Evolutionary conservation across 2,113 vertebrate genomes (phyloP), one percentile per base, ranked within the genome.

Genomic region (Tricholaema leucomelas): DNA sequence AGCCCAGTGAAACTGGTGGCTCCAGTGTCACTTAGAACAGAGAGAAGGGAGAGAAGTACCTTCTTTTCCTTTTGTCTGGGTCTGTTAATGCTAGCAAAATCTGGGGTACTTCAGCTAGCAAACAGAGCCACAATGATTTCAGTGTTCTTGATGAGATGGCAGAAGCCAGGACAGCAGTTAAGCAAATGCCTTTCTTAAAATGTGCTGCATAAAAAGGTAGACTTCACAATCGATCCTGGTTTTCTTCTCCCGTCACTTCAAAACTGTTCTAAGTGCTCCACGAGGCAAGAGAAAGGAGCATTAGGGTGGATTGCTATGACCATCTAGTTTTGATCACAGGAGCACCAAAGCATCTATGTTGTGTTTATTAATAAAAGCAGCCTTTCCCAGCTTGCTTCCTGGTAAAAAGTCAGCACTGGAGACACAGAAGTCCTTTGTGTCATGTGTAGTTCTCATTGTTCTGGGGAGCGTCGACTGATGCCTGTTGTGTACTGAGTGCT

Each of bases 371-470:
- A 84, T 56, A 88, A 69, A 5, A 16, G 33, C 85, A 64, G 24
- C 5, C 25, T 81, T 87, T 85, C 85, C 55, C 28, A 85, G 16
- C 55, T 92, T 38, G 31, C n/a, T 91, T 94, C 65, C 81, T 63
- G 35, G 30, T 83, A 33, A 90, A 91, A 89, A 75, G 35, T 23
- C 78, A 78, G 38, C 54, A 85, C 74, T 92, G 63, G 85, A 85
- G 60, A 31, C 84, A 93, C 81, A 96, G 52, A 89, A 86, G 69
- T 91, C 48, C 38, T 92, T 91, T 92, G 54, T 92, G 42, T 70
- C 13, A 10, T 85, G 70, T 61, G 28, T 28, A 79, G 54, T 64
- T 40, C 38, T 77, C 35, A 33, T 91, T 89, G 64, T 85, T 91
- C 79, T 65, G 64, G 52, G 36, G 88, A 92, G 85, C 8, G 59